phyloP scores from a whole-genome alignment of 23 tunicate species.

The Aplidium turbinatum region DNA sequence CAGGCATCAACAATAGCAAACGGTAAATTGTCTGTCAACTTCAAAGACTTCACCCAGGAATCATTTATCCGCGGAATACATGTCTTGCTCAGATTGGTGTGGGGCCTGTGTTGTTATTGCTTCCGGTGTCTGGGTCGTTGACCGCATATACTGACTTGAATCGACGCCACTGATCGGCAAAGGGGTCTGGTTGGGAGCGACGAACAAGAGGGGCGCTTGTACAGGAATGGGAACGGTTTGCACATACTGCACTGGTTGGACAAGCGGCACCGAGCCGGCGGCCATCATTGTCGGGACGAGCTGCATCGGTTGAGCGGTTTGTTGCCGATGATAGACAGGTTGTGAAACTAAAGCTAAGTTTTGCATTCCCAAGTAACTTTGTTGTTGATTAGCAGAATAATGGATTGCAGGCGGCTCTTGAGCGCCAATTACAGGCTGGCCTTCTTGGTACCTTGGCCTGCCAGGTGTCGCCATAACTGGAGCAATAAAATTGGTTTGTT shows the following conservation, averaged over 20 bases:
- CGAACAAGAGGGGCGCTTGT: constrained; percentile 36
- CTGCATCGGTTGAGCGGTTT: constrained; percentile 17
- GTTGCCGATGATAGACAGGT: constrained; percentile 29
- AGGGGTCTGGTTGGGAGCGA: constrained; percentile 24
- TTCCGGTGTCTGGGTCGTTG: too few species aligned
- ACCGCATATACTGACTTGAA: too few species aligned
- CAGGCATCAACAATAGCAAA: too few species aligned
- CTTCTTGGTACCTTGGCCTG: constrained; percentile 1
- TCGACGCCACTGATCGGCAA: constrained; percentile 3
- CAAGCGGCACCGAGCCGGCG: constrained; percentile 45
- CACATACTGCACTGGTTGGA: constrained; percentile 39
- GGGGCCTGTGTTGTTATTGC: too few species aligned
- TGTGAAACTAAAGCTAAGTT: constrained; percentile 19
- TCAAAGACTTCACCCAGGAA: too few species aligned
- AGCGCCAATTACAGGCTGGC: neutral
- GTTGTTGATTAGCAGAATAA: neutral
- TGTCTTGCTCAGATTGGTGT: too few species aligned
- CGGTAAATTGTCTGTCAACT: too few species aligned
- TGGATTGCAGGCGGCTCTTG: neutral
- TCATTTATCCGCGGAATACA: too few species aligned
- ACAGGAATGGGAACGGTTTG: constrained; percentile 35
- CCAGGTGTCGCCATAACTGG: neutral
- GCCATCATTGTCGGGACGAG: constrained; percentile 35
- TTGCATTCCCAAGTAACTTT: constrained; percentile 17
- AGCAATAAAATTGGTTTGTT: neutral